Base-by-base conservation (phyloP, 2,888 invertebrate species). In the Matsumyia berberina region DNA sequence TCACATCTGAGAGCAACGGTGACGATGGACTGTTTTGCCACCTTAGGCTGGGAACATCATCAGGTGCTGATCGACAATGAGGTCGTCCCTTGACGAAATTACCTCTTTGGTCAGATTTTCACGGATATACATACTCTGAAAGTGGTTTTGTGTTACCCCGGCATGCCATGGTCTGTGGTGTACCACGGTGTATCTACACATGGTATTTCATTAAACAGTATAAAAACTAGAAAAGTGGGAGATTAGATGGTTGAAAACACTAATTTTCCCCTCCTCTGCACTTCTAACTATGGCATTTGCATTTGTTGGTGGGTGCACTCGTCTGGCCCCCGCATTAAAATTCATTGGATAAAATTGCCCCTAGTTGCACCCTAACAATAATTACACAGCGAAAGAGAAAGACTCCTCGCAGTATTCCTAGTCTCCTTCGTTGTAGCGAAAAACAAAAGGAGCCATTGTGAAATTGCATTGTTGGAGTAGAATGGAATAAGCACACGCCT, bases 261-360 rank as follows among this genome's bases (percentile, higher is more conserved):
- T 62, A 19, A 53, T 66, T 69, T 58, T 73, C 33, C 31, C 39
- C 42, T 67, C 55, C 33, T 69, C 31, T 64, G 39, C 24, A 80
- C 58, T 79, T 70, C 53, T 79, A 85, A 85, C 79, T 85, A 85
- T 69, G 70, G 62, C 74, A 67, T 77, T 85, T 85, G 73, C 51
- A 62, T 64, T 29, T 11, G 69, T 64, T 85, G 17, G 17, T 46
- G 51, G 49, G 31, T 57, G 29, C 33, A 60, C 29, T 31, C 8
- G 46, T 46, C 49, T 60, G 55, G 39, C 67, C 12, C n/a, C 42
- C 17, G 69, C 42, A 79, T 66, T 53, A 33, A 66, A 76, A 58
- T 51, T 69, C 62, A 81, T 55, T 74, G 44, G 33, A 11, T 53
- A 39, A 39, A 73, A 73, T 70, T 85, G 74, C 62, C 35, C 74